Percentiles rank a stretch among this genome's conserved stretches.
phyloP scores from a whole-genome alignment of 2,113 vertebrate species.

The rabbit (Oryctolagus cuniculus) region mOryCun1.1 NC_091442.1:120282001-120282500 shows the following conservation, averaged over 20 bases:
- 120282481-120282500: too few species aligned
- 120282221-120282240: neutral
- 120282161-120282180: too few species aligned
- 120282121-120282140: too few species aligned
- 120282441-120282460: neutral
- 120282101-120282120: too few species aligned
- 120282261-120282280: neutral
- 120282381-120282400: fast-evolving
- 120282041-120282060: too few species aligned
- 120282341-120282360: neutral
- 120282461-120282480: neutral
- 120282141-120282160: too few species aligned
- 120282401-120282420: fast-evolving
- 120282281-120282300: fast-evolving
- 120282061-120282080: too few species aligned
- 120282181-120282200: too few species aligned
- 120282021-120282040: too few species aligned
- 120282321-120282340: fast-evolving
- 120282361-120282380: fast-evolving
- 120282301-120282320: fast-evolving
- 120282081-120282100: too few species aligned
- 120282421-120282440: neutral
- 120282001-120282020: too few species aligned
- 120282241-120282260: neutral
- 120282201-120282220: too few species aligned